Base-by-base conservation (phyloP, 2,113 vertebrate genomes). In the Phaethon lepturus region DNA sequence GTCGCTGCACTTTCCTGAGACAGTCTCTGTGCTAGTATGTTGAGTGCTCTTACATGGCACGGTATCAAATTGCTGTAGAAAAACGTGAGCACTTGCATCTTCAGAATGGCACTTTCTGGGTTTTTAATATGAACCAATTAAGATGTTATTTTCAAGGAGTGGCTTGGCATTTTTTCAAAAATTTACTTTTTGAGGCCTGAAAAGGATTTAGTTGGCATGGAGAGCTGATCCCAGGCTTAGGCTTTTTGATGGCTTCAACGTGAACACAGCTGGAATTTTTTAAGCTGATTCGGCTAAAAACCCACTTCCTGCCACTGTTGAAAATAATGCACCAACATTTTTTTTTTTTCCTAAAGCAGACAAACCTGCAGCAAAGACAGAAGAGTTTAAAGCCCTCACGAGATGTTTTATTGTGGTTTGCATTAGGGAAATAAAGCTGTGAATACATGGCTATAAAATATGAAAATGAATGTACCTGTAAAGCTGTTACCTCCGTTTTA, bases 81-180 rank as follows among this genome's bases (percentile, higher is more conserved):
- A 97, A 98, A 97, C 84, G 92, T 38, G 42, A 86, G 35, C 93
- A 91, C 93, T 97, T 98, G 90, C n/a, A 56, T 90, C 90, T 92
- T 81, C 75, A 88, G 95, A 98, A 92, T 74, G 81, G 60, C 86
- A 92, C 96, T 98, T 97, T 96, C 77, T 52, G 29, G 2, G 81
- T 97, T 97, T 96, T 97, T 96, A 87, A 81, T 95, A 97, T 92
- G 93, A 98, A 62, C 77, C 94, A 98, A 98, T 98, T 98, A 98
- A 95, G 94, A 96, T 95, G 90, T 96, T 97, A 97, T 98, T 98
- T 98, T 97, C 93, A 96, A 98, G 95, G 74, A 95, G 55, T 97
- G 67, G 56, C 56, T 81, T 98, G 97, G 98, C 97, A 87, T 94
- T 87, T 90, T 96, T 97, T 98, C 97, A 98, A 97, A 96, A 98